These are phyloP conservation scores for Eriocheir sinensis DNA, from an alignment of 1,140 invertebrate species.

Conservation along the genomic window DNA sequence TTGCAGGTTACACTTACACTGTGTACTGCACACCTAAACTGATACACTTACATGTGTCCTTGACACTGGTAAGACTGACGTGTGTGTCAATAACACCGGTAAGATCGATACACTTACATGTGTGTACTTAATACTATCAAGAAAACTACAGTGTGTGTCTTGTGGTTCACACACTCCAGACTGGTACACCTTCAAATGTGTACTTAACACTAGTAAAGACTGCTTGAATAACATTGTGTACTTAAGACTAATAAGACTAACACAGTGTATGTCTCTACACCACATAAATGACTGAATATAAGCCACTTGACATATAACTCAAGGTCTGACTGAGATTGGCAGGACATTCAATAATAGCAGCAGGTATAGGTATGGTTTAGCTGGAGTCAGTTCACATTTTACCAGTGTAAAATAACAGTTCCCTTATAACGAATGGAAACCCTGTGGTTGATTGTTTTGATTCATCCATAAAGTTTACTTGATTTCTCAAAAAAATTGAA, in stretches of 20 bases:
- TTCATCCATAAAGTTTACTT: too few relatives aligned
- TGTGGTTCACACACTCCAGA: conserved; percentile 54
- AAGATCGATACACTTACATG: conserved; percentile 41
- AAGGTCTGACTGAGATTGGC: neutral
- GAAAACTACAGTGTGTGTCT: conserved; percentile 44
- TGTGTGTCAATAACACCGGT: conserved; percentile 52
- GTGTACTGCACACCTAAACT: conserved; percentile 33
- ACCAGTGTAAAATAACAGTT: too few relatives aligned
- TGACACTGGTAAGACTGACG: conserved; percentile 37
- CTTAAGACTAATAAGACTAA: conserved; percentile 64
- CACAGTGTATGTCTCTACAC: conserved; percentile 52
- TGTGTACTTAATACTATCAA: conserved; percentile 53
- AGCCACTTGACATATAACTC: conserved; percentile 51
- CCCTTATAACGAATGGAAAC: too few relatives aligned
- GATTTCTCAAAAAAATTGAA: too few relatives aligned
- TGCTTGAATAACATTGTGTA: neutral
- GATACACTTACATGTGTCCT: conserved; percentile 49
- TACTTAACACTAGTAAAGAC: conserved; percentile 57
- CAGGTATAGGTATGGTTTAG: neutral
- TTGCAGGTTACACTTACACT: conserved; percentile 38
- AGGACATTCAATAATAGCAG: neutral
- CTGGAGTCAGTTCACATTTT: too few relatives aligned
- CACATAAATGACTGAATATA: conserved; percentile 59
- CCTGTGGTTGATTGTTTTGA: too few relatives aligned
- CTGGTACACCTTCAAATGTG: conserved; percentile 54